Evolutionary conservation across 1,140 invertebrate species (phyloP).

Genomic region (Coptotermes formosanus): DNA sequence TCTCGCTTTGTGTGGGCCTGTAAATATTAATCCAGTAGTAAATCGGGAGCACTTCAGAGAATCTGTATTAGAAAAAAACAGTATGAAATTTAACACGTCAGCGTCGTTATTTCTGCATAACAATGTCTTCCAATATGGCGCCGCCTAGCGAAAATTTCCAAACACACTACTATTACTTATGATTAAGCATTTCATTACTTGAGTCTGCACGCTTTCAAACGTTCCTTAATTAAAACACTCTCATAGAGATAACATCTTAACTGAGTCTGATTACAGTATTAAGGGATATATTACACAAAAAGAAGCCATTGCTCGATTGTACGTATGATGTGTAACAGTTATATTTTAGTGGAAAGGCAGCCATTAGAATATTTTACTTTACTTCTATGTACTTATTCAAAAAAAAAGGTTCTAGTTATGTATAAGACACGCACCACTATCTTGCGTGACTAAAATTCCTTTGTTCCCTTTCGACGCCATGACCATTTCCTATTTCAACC

Average conservation of each 20-base stretch:
- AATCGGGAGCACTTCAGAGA: too few species aligned
- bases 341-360: background rate
- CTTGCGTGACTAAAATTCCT: background rate
- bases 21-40: too few species aligned
- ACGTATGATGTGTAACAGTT: background rate
- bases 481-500: background rate
- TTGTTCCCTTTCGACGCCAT: background rate
- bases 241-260: background rate
- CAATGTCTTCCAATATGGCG: background rate
- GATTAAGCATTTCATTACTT: background rate
- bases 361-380: background rate
- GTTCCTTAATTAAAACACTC: background rate
- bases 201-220: background rate
- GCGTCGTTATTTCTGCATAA: background rate
- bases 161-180: background rate
- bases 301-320: background rate
- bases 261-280: background rate
- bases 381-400: background rate
- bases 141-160: background rate
- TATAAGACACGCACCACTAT: background rate
- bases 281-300: background rate
- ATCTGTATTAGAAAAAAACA: background rate
- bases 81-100: background rate
- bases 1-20: too few species aligned
- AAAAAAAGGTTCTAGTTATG: background rate